Evolutionary conservation across 2,888 invertebrate genomes (phyloP).

Genomic region (Drosophila melanocephala): DNA sequence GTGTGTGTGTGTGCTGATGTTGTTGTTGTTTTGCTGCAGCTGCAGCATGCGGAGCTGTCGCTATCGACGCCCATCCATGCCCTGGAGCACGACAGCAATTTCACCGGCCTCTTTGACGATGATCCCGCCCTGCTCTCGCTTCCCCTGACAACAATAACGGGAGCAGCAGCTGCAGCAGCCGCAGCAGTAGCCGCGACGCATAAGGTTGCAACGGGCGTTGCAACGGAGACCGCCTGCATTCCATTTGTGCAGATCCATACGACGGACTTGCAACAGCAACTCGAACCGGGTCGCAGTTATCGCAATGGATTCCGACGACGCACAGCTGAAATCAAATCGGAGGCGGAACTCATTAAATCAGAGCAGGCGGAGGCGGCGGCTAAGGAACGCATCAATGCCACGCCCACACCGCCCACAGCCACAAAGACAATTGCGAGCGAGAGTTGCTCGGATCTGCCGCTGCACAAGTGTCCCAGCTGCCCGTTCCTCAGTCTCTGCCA

Average conservation of each 20-base stretch:
- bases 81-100: conserved; percentile 63
- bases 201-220: conserved; percentile 10
- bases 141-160: conserved; percentile 21
- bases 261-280: conserved; percentile 80
- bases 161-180: conserved; percentile 2
- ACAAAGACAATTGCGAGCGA: conserved; percentile 27
- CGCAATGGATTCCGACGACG: conserved; percentile 81
- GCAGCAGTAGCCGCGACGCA: conserved; percentile 20
- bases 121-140: conserved; percentile 51
- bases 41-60: conserved; percentile 58
- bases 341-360: conserved; percentile 85
- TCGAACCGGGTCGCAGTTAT: conserved; percentile 75
- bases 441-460: conserved; percentile 24
- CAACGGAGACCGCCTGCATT: conserved; percentile 44
- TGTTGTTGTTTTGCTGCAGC: conserved; percentile 43
- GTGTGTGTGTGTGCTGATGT: conserved; percentile 18
- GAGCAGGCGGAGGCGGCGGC: conserved; percentile 77
- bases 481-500: conserved; percentile 80
- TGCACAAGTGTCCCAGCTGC: conserved; percentile 81
- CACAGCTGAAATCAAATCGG: conserved; percentile 83
- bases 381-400: conserved; percentile 79
- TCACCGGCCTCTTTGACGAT: conserved; percentile 66
- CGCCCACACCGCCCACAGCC: conserved; percentile 78
- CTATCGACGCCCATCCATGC: conserved; percentile 71
- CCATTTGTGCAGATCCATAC: conserved; percentile 84